Conservation (phyloP, 2,113 vertebrate genomes). For the Vimba vimba region DNA sequence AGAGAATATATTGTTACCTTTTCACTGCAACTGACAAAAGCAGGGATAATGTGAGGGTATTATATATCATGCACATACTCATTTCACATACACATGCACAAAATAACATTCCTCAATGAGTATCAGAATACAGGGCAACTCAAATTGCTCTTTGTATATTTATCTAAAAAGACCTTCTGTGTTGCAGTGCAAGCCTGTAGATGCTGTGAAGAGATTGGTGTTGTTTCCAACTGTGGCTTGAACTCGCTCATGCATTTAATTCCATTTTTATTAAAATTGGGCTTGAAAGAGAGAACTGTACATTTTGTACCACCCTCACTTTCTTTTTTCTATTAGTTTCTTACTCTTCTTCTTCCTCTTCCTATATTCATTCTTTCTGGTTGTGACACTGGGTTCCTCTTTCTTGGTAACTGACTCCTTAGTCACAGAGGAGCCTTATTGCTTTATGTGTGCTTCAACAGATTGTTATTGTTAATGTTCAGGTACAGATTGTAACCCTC, state of each 20-base stretch:
- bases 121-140: not conserved
- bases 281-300: constrained; percentile 33
- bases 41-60: constrained; percentile 4
- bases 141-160: constrained; percentile 4
- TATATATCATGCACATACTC: not conserved
- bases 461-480: constrained; percentile 56
- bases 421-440: constrained; percentile 66
- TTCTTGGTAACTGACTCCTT: constrained; percentile 70
- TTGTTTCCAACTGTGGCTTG: constrained; percentile 34
- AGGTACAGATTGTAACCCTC: constrained; percentile 28
- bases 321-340: not conserved
- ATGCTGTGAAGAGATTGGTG: constrained; percentile 41
- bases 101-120: constrained; percentile 6
- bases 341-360: not conserved
- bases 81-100: not conserved
- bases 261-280: constrained; percentile 62
- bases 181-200: not conserved
- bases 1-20: not conserved
- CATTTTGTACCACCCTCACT: not conserved
- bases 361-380: constrained; percentile 37
- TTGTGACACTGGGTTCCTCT: constrained; percentile 49
- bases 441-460: constrained; percentile 49
- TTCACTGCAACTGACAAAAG: not conserved
- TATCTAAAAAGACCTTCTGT: not conserved
- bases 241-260: constrained; percentile 49